Evolutionary conservation across 2,113 vertebrate genomes (phyloP).

Genomic region (Syrrhaptes paradoxus): DNA sequence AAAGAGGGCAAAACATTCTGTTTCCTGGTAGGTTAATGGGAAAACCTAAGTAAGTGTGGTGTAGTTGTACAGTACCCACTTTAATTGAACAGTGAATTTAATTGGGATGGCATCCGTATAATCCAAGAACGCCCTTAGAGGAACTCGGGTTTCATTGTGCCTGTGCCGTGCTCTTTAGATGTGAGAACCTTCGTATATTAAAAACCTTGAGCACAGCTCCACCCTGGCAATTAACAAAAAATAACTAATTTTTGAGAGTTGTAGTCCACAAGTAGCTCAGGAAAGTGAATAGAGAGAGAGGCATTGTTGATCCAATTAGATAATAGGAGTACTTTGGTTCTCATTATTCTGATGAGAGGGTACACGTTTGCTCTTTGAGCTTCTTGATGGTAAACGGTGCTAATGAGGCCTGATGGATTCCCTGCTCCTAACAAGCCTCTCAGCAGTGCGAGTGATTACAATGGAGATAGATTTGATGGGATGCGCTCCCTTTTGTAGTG

Average conservation of each 20-base stretch:
- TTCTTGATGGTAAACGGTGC: constrained; percentile 81
- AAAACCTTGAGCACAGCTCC: background rate
- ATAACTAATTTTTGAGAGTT: constrained; percentile 6
- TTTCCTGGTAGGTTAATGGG: background rate
- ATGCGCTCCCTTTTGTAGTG: constrained; percentile 85
- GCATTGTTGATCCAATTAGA: constrained; percentile 36
- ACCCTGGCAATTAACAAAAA: background rate
- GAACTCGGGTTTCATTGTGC: background rate
- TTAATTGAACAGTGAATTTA: background rate
- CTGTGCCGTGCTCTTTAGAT: background rate
- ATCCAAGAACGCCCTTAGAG: background rate
- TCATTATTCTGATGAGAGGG: constrained; percentile 63
- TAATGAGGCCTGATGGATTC: constrained; percentile 85
- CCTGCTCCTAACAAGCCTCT: constrained; percentile 80
- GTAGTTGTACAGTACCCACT: background rate
- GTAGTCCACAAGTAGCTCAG: background rate
- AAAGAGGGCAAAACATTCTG: background rate
- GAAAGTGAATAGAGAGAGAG: background rate
- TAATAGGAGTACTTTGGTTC: constrained; percentile 44
- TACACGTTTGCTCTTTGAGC: constrained; percentile 61
- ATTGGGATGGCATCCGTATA: background rate
- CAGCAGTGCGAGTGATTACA: constrained; percentile 77
- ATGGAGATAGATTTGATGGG: constrained; percentile 84
- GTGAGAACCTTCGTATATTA: background rate
- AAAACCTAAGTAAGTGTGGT: background rate